Conservation (phyloP, 2,113 vertebrate genomes). For the Leptobrachium ailaonicum region DNA sequence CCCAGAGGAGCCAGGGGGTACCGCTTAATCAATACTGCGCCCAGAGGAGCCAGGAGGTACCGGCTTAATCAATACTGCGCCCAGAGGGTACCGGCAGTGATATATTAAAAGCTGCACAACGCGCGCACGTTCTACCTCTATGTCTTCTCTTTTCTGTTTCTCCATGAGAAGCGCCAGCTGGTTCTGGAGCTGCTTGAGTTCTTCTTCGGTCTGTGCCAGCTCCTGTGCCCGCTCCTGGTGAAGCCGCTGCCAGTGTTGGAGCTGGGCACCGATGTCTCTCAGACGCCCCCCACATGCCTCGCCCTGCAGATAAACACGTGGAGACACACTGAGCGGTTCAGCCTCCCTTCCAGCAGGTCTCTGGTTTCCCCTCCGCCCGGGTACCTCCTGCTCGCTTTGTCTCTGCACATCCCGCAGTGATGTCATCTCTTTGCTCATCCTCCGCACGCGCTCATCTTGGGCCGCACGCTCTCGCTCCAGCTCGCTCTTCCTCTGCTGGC, state of each 20-base stretch:
- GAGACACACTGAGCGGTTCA: too few relatives aligned
- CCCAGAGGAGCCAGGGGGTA: too few relatives aligned
- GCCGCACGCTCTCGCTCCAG: constrained; percentile 57
- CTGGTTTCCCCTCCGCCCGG: background rate
- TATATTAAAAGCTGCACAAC: background rate
- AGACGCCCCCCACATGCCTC: constrained; percentile 57
- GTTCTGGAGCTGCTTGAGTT: constrained; percentile 67
- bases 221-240: constrained; percentile 59
- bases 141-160: constrained; percentile 58
- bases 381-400: constrained; percentile 61
- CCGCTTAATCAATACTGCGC: too few relatives aligned
- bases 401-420: constrained; percentile 59
- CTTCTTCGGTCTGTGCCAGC: constrained; percentile 65
- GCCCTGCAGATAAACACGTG: constrained; percentile 50
- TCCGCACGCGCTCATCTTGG: constrained; percentile 55
- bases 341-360: too few relatives aligned
- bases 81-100: too few relatives aligned
- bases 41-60: too few relatives aligned
- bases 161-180: constrained; percentile 68
- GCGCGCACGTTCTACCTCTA: constrained; percentile 56
- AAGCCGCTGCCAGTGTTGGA: constrained; percentile 64
- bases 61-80: too few relatives aligned
- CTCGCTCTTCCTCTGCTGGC: constrained; percentile 56
- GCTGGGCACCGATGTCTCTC: constrained; percentile 60
- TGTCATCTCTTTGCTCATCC: constrained; percentile 62